These are phyloP conservation scores for Grallaria varia DNA, from an alignment of 2,113 vertebrate species.

Conservation along the genomic window DNA sequence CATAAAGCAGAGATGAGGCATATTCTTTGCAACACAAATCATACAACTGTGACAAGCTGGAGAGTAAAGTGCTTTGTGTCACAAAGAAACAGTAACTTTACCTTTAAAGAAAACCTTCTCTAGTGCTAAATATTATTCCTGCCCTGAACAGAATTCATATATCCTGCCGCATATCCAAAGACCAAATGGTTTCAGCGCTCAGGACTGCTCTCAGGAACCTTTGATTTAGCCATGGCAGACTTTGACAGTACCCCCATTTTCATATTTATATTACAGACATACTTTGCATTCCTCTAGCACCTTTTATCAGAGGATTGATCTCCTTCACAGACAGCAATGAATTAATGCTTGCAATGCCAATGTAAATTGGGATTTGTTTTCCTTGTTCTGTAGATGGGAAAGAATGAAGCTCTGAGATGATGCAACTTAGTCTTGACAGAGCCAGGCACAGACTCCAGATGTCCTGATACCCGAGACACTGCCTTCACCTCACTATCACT, in stretches of 20 bases:
- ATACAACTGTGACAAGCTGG: not conserved
- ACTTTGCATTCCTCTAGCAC: slow-evolving; percentile 6
- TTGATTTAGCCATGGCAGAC: not conserved
- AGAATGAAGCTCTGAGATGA: slow-evolving; percentile 36
- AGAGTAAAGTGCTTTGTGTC: not conserved
- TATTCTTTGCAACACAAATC: not conserved
- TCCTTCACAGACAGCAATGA: not conserved
- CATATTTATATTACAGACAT: not conserved
- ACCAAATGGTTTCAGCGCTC: not conserved
- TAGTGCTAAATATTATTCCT: not conserved
- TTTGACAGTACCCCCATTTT: not conserved
- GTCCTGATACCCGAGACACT: not conserved
- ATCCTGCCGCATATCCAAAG: not conserved
- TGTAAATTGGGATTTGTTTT: slow-evolving; percentile 38
- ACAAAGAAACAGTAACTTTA: not conserved
- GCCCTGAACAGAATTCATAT: not conserved
- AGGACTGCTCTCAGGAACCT: not conserved
- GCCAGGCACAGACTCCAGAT: not conserved
- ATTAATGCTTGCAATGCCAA: not conserved
- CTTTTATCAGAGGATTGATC: slow-evolving; percentile 38
- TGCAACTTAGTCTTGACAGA: slow-evolving; percentile 4
- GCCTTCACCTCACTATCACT: not conserved
- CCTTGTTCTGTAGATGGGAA: slow-evolving; percentile 23
- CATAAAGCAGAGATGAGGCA: not conserved
- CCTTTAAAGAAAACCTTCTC: not conserved